Conservation (phyloP, 23 tunicate species). For the Aplidium turbinatum region DNA sequence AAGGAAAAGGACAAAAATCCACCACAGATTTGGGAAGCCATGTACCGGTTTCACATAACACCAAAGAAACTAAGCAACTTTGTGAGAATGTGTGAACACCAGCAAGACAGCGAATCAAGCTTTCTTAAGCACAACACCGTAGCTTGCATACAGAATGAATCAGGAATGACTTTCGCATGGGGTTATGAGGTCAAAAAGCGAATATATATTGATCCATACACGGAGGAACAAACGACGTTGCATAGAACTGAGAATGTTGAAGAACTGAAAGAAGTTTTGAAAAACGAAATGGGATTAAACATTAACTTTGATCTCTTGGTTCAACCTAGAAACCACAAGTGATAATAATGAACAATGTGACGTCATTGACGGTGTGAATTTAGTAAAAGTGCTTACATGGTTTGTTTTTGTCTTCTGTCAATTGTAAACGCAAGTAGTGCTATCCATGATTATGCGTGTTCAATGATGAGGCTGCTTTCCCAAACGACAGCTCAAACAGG, state of each 20-base stretch:
- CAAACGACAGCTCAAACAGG: too few species aligned
- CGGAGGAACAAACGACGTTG: conserved; percentile 22
- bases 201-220: conserved; percentile 28
- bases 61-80: neutral
- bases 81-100: conserved; percentile 16
- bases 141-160: neutral
- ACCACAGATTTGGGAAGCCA: neutral
- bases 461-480: too few species aligned
- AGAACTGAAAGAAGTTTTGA: conserved; percentile 25
- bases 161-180: neutral
- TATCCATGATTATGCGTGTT: too few species aligned
- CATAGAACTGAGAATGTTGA: neutral
- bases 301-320: neutral
- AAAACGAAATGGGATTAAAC: conserved; percentile 29
- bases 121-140: conserved; percentile 39
- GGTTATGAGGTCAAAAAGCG: conserved; percentile 6
- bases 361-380: too few species aligned
- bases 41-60: neutral
- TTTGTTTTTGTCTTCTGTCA: too few species aligned
- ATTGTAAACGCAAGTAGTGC: too few species aligned
- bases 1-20: neutral
- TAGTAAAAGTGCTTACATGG: too few species aligned
- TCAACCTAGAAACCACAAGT: too few species aligned
- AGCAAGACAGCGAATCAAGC: conserved; percentile 34
- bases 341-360: too few species aligned